These are phyloP conservation scores for Boloria euphrosyne DNA, from an alignment of 2,888 invertebrate genomes.

Conservation along the genomic window DNA sequence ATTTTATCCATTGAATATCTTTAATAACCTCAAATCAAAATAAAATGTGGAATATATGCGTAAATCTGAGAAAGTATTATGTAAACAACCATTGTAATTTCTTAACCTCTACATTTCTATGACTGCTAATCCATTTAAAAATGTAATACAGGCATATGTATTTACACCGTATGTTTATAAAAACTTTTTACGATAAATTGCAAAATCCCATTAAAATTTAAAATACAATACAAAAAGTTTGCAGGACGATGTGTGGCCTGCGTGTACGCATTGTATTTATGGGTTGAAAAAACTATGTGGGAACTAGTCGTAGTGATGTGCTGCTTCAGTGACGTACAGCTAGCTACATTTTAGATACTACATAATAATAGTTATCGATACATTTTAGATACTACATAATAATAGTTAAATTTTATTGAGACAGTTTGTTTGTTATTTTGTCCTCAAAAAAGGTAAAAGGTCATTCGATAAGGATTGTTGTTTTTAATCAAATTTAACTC, in stretches of 20 bases:
- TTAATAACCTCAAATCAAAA: no score
- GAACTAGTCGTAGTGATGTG: slow-evolving; percentile 57
- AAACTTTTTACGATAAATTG: slow-evolving; percentile 58
- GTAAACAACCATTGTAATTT: no score
- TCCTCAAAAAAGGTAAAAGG: no score
- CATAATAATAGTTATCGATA: slow-evolving; percentile 35
- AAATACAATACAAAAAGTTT: slow-evolving; percentile 65
- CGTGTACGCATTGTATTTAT: slow-evolving; percentile 67
- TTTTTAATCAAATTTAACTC: no score
- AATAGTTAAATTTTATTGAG: not conserved
- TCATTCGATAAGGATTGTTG: no score
- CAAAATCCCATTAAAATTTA: slow-evolving; percentile 73
- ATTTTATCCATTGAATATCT: no score
- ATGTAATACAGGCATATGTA: not conserved
- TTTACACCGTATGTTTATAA: slow-evolving; percentile 32
- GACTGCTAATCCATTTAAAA: not conserved
- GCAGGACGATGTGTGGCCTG: slow-evolving; percentile 69
- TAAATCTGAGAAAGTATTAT: no score
- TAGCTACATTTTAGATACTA: not conserved
- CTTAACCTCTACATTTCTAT: no score
- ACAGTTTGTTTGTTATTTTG: no score
- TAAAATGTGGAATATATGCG: no score
- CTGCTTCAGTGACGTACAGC: not conserved
- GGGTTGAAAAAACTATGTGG: slow-evolving; percentile 70
- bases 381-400: slow-evolving; percentile 30